phyloP scores from a whole-genome alignment of 1,140 invertebrate species.

The Sycophila sp. region DNA sequence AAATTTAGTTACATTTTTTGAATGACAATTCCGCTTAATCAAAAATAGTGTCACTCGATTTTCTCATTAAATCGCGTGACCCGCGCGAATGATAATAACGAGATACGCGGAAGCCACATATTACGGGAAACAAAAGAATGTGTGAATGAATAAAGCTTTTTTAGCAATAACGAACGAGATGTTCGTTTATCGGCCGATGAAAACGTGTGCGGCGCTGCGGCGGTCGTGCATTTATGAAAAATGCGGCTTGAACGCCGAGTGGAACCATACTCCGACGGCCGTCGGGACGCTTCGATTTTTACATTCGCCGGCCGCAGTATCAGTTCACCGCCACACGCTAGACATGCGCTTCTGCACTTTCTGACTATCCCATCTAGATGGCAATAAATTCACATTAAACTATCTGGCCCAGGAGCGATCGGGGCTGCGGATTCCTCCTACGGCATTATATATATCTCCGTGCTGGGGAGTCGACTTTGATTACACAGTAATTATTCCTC shows the following conservation, averaged over 20 bases:
- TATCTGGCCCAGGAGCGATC: constrained; percentile 53
- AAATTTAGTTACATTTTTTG: too few species aligned
- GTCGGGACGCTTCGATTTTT: constrained; percentile 16
- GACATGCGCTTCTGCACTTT: constrained; percentile 57
- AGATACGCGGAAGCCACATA: not conserved
- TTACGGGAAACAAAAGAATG: constrained; percentile 20
- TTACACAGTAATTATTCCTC: constrained; percentile 31
- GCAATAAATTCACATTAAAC: constrained; percentile 67
- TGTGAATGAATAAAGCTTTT: constrained; percentile 18
- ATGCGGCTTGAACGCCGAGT: constrained; percentile 15
- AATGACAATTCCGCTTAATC: too few species aligned
- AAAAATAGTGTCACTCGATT: too few species aligned
- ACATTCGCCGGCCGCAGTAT: constrained; percentile 21
- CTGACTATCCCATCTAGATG: constrained; percentile 61
- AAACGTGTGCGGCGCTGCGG: too few species aligned
- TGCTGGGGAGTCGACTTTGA: constrained; percentile 25
- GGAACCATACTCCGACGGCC: constrained; percentile 23
- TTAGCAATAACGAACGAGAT: constrained; percentile 35
- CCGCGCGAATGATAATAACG: constrained; percentile 7
- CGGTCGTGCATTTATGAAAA: too few species aligned
- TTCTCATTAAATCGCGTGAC: too few species aligned
- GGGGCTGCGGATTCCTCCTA: not conserved
- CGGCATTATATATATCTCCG: not conserved
- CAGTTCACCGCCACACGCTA: constrained; percentile 28
- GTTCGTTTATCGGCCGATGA: constrained; percentile 23